Conservation (phyloP, 2,888 invertebrate species). For the Oscheius sp. region DNA sequence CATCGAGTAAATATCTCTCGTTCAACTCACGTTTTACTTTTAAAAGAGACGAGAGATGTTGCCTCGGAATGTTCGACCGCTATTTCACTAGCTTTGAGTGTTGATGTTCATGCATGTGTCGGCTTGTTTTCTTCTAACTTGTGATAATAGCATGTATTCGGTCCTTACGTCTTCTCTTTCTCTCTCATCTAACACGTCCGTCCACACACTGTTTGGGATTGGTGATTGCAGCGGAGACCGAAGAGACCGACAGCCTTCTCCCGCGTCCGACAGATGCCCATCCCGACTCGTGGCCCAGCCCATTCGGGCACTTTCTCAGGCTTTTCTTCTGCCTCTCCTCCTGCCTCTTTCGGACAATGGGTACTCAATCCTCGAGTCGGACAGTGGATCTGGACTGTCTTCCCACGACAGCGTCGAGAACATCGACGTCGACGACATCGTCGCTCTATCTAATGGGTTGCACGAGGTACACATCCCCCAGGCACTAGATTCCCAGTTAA, state of each 20-base stretch:
- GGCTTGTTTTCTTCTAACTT: neutral
- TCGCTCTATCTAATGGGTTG: conserved; percentile 18
- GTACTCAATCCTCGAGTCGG: conserved; percentile 52
- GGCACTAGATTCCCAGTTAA: too few relatives aligned
- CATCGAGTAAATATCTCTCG: conserved; percentile 21
- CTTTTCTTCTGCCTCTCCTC: conserved; percentile 5
- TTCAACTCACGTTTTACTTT: neutral
- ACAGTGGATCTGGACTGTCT: conserved; percentile 53
- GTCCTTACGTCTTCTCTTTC: neutral
- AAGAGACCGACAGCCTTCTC: conserved; percentile 60
- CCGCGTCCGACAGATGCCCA: conserved; percentile 61
- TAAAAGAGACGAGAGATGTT: neutral
- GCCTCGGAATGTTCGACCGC: conserved; percentile 30
- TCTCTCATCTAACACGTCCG: conserved; percentile 2
- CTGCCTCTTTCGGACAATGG: conserved; percentile 51
- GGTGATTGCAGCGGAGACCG: conserved; percentile 28
- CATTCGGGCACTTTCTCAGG: conserved; percentile 22
- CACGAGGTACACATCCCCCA: conserved; percentile 26
- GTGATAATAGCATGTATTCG: too few relatives aligned
- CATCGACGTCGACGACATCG: conserved; percentile 12
- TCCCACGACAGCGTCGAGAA: conserved; percentile 15
- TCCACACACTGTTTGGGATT: neutral
- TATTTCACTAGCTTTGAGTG: conserved; percentile 9
- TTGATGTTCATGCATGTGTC: conserved; percentile 9
- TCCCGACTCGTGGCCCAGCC: conserved; percentile 43